Percentiles rank a stretch among this genome's conserved stretches.
Evolutionary conservation across 2,888 invertebrate genomes (phyloP).

Genomic region (Agriopis aurantiaria): DNA sequence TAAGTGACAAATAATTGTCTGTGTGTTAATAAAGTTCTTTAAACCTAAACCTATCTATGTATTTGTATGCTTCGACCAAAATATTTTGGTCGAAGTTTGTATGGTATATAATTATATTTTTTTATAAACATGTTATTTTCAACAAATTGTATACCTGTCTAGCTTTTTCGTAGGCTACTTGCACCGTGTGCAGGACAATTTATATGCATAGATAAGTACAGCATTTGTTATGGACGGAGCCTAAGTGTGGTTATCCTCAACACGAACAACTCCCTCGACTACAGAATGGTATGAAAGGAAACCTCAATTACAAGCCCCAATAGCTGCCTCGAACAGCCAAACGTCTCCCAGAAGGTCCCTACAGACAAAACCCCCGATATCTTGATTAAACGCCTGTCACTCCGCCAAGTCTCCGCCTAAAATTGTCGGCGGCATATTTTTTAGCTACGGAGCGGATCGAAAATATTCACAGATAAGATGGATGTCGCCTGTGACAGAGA

Average conservation of each 20-base stretch:
- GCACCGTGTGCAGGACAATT: no score
- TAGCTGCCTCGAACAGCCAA: slow-evolving; percentile 11
- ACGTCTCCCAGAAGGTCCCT: slow-evolving; percentile 16
- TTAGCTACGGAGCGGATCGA: slow-evolving; percentile 40
- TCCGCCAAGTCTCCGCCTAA: slow-evolving; percentile 24
- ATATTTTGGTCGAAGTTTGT: no score
- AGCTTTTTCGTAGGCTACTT: no score
- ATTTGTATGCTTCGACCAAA: no score
- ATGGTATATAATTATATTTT: no score
- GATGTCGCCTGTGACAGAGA: slow-evolving; percentile 50
- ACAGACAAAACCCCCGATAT: slow-evolving; percentile 36
- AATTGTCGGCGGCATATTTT: slow-evolving; percentile 39
- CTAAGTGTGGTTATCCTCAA: not conserved
- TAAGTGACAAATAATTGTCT: no score
- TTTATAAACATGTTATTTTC: no score
- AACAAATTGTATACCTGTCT: no score
- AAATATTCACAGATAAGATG: slow-evolving; percentile 55
- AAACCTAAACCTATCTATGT: no score
- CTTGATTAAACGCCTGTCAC: slow-evolving; percentile 41
- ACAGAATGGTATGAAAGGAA: not conserved
- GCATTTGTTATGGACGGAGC: not conserved
- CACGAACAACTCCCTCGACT: not conserved
- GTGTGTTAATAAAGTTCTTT: no score
- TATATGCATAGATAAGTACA: no score
- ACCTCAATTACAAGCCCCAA: slow-evolving; percentile 15